A percentile compares a stretch with the other conserved stretches of the same genome.
Conservation (phyloP, 2,797 vertebrate species). For the Scleropages formosus region DNA sequence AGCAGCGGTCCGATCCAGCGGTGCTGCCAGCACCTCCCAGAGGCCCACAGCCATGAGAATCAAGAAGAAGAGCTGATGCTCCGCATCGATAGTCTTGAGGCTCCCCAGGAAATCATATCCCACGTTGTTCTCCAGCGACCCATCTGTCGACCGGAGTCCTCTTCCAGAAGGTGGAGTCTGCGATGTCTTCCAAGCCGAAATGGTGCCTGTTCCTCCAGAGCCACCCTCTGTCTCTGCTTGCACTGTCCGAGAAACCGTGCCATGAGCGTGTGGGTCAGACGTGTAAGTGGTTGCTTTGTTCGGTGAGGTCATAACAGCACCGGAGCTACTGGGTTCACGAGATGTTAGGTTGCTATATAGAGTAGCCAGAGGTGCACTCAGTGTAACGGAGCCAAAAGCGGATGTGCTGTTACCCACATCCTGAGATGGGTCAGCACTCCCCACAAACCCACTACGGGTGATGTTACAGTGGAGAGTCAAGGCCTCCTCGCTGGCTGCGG, state of each 20-base stretch:
- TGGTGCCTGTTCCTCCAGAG: not conserved
- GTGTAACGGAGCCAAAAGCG: fast-evolving
- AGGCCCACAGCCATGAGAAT: slow-evolving; percentile 61
- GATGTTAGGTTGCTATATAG: not conserved
- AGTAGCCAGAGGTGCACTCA: not conserved
- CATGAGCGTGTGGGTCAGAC: not conserved
- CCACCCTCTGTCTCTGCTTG: not conserved
- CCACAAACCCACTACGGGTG: slow-evolving; percentile 34
- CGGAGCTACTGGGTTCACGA: not conserved
- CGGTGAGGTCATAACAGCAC: not conserved
- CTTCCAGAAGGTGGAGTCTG: slow-evolving; percentile 26
- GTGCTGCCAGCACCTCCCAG: slow-evolving; percentile 72
- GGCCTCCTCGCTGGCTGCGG: slow-evolving; percentile 35
- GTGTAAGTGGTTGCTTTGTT: not conserved
- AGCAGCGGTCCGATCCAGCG: slow-evolving; percentile 72
- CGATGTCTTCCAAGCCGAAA: not conserved
- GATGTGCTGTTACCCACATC: not conserved
- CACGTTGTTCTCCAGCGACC: not conserved
- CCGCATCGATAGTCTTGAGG: slow-evolving; percentile 60
- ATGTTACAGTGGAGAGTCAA: slow-evolving; percentile 53
- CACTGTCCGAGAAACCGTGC: not conserved
- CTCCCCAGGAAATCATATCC: slow-evolving; percentile 53
- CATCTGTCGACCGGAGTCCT: slow-evolving; percentile 38
- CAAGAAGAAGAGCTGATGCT: slow-evolving; percentile 73
- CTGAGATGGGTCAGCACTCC: not conserved